Conservation (phyloP, 2,113 vertebrate species). For the Lophochroa leadbeateri region DNA sequence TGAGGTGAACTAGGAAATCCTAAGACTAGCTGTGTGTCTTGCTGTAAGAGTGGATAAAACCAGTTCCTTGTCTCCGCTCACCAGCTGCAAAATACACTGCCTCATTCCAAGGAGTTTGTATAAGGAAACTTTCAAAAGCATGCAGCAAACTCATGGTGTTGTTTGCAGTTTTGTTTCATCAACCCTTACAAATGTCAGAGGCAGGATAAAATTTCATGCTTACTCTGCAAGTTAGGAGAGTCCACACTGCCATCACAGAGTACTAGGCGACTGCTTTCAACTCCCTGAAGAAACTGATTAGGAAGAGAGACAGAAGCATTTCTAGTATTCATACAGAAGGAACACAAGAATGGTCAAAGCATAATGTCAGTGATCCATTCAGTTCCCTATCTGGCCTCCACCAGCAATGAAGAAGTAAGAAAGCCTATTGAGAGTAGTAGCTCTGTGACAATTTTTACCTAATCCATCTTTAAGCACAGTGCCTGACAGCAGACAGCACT, state of each 20-base stretch:
- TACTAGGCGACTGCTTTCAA: neutral
- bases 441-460: neutral
- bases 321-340: neutral
- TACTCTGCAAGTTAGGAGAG: neutral
- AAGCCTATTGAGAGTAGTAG: neutral
- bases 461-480: neutral
- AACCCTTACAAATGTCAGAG: neutral
- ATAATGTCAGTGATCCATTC: neutral
- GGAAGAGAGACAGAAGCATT: conserved; percentile 19
- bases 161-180: neutral
- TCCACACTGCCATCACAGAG: neutral
- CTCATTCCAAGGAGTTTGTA: neutral
- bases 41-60: no score
- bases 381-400: neutral
- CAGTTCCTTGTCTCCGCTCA: no score
- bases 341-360: neutral
- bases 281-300: conserved; percentile 8
- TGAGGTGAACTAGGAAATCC: no score
- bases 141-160: accelerated
- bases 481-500: neutral
- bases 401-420: neutral
- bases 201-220: neutral
- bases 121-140: neutral
- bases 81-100: neutral
- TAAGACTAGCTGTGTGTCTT: no score